Conservation (phyloP, 2,797 vertebrate genomes). For the Strix occidentalis region DNA sequence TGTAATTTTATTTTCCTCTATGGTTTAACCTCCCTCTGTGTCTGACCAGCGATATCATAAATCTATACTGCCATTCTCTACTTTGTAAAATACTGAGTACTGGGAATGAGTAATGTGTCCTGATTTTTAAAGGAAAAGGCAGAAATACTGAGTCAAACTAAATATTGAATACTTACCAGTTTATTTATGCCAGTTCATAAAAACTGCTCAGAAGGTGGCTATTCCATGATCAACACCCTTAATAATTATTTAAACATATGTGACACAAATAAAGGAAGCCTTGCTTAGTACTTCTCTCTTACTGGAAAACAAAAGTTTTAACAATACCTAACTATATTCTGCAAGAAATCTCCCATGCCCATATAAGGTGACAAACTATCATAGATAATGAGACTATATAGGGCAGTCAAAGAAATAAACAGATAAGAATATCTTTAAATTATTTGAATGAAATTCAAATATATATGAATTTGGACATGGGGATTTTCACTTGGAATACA, state of each 20-base stretch:
- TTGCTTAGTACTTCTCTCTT: neutral
- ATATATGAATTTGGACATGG: neutral
- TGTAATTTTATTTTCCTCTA: conserved; percentile 83
- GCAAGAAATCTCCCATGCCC: neutral
- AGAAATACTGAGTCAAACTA: conserved; percentile 34
- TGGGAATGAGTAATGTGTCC: conserved; percentile 45
- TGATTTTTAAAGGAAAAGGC: conserved; percentile 55
- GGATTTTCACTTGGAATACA: neutral
- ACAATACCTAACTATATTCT: neutral
- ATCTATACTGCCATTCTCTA: conserved; percentile 69
- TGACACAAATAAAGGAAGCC: neutral
- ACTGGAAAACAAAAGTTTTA: neutral
- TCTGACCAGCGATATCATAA: conserved; percentile 73
- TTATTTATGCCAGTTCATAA: neutral
- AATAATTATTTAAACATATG: neutral
- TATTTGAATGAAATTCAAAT: neutral
- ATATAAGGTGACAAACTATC: neutral
- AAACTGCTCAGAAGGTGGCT: neutral
- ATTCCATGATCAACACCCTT: neutral
- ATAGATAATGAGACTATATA: neutral
- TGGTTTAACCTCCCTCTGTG: conserved; percentile 79
- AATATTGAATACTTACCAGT: neutral
- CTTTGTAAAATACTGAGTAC: conserved; percentile 64
- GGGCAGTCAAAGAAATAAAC: neutral
- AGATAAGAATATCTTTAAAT: neutral